phyloP scores from a whole-genome alignment of 2,888 invertebrate species.

The Torymus aiolomorphi region DNA sequence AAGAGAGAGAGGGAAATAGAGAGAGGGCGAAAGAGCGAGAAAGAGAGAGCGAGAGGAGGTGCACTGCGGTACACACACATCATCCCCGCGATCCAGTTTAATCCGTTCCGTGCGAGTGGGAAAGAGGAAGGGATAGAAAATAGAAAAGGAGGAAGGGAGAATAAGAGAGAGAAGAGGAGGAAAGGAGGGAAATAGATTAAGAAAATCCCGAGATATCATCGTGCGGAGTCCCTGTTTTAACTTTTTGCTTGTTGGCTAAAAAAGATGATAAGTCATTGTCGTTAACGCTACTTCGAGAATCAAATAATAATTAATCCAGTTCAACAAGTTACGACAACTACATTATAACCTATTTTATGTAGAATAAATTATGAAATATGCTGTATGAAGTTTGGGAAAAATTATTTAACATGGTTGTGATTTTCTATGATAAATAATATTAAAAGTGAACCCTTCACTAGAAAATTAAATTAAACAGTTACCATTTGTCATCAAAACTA shows the following conservation, averaged over 20 bases:
- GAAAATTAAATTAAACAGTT: too few relatives aligned
- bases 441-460: too few relatives aligned
- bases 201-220: neutral
- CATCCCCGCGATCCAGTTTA: conserved; percentile 52
- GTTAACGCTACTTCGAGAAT: neutral
- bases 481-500: too few relatives aligned
- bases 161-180: neutral
- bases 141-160: neutral
- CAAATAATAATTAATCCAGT: neutral
- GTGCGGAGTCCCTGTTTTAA: neutral
- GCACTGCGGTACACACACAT: conserved; percentile 50
- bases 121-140: conserved; percentile 2
- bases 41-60: conserved; percentile 6
- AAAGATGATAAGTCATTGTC: neutral
- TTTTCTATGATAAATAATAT: too few relatives aligned
- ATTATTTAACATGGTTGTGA: too few relatives aligned
- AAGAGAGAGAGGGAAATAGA: conserved; percentile 5
- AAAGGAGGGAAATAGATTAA: neutral
- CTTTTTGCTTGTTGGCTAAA: neutral
- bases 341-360: too few relatives aligned
- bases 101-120: conserved; percentile 20
- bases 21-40: conserved; percentile 13
- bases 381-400: too few relatives aligned
- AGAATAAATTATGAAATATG: too few relatives aligned
- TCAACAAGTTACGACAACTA: neutral